Evolutionary conservation across 2,797 vertebrate genomes (phyloP), one percentile per base, ranked within the genome.

Genomic region (Kryptopterus vitreolus): DNA sequence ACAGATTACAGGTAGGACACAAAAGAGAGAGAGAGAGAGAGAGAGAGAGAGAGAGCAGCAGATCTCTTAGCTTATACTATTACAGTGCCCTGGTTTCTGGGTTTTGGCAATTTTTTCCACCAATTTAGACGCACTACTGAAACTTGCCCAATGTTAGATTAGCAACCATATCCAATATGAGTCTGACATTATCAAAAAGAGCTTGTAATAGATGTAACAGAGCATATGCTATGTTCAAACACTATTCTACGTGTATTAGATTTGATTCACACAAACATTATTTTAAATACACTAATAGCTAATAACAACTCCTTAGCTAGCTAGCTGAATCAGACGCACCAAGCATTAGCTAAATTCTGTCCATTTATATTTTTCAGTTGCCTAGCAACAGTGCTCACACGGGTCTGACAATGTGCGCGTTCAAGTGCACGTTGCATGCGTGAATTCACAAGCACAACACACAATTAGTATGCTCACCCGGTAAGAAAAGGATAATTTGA

Each of bases 21-120:
- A 22, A 46, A 73, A 6, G 20, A 59, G 78, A 38, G 22, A 71
- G 73, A 81, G 52, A 43, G n/a, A 66, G n/a, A 48, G 65, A 20
- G 16, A 35, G 38, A 35, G 38, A 71, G 48, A 55, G 55, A 50
- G 22, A 55, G 29, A 1, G 29, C 10, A 15, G 12, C 18, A 31
- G n/a, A 35, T 24, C 6, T 80, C 48, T 55, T 63, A 55, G 26
- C 50, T 70, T n/a, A 77, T 38, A 52, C 29, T 52, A n/a, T 65
- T 66, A 48, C 43, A 50, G 68, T 53, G 11, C 26, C 22, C 8
- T 48, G 31, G 61, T 24, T 68, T 77, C 7, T 62, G 52, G 53
- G 38, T 18, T 48, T 16, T 0, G 3, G 5, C 15, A 52, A 12
- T n/a, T 11, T 29, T 33, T 48, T 48, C 38, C 29, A 22, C 22